Evolutionary conservation across 1,140 invertebrate genomes (phyloP).

Genomic region (Dendrolimus punctatus): DNA sequence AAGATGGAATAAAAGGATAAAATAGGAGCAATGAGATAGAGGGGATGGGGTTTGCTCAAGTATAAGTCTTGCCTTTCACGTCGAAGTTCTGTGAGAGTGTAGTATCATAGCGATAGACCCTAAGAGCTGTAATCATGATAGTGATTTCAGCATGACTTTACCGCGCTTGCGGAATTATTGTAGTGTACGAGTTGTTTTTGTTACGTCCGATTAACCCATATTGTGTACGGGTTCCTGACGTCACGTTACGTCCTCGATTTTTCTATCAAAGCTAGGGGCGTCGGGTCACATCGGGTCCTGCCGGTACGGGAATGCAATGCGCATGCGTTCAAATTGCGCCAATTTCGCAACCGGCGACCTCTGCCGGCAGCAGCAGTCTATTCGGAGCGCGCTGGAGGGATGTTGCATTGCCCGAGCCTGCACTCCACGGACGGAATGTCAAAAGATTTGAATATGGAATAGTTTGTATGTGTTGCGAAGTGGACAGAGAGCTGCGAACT

Average conservation of each 20-base stretch:
- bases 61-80: too few species aligned
- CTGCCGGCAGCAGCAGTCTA: constrained; percentile 53
- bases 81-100: too few species aligned
- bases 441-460: constrained; percentile 55
- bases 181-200: constrained; percentile 33
- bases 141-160: background rate
- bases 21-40: too few species aligned
- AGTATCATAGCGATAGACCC: too few species aligned
- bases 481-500: constrained; percentile 11
- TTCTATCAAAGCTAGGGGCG: constrained; percentile 59
- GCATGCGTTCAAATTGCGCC: constrained; percentile 68
- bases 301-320: constrained; percentile 47
- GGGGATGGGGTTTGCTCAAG: too few species aligned
- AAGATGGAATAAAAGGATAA: too few species aligned
- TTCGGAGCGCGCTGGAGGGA: constrained; percentile 37
- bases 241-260: constrained; percentile 68
- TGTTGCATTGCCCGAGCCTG: constrained; percentile 45
- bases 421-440: constrained; percentile 40
- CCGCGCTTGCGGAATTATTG: constrained; percentile 5
- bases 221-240: constrained; percentile 59
- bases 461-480: constrained; percentile 41
- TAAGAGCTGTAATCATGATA: too few species aligned
- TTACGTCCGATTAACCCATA: constrained; percentile 62
- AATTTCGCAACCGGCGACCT: constrained; percentile 63
- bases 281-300: constrained; percentile 57